Evolutionary conservation across 53 echinoderm and acorn worm genomes (phyloP).

Genomic region (Glandiceps talaboti): DNA sequence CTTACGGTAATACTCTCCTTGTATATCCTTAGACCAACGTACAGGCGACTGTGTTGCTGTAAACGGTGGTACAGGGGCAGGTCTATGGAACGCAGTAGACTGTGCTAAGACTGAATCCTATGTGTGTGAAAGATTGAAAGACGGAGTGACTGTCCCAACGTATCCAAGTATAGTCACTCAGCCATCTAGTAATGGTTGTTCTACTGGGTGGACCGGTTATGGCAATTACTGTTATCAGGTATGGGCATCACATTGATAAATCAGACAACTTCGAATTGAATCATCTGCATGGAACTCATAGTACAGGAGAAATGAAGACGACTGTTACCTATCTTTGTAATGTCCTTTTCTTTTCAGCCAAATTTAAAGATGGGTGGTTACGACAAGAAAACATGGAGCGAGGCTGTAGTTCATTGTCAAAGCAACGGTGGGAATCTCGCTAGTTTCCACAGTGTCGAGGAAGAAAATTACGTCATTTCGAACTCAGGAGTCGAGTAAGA

Average conservation of each 20-base stretch:
- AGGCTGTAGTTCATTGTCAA: slow-evolving; percentile 35
- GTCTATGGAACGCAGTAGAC: slow-evolving; percentile 56
- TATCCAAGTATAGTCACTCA: slow-evolving; percentile 34
- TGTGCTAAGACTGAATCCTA: slow-evolving; percentile 39
- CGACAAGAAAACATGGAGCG: slow-evolving; percentile 41
- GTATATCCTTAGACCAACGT: slow-evolving; percentile 31
- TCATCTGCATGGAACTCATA: too few relatives aligned
- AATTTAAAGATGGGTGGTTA: too few relatives aligned
- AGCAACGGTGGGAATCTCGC: slow-evolving; percentile 67
- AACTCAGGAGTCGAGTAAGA: slow-evolving; percentile 15
- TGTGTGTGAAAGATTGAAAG: slow-evolving; percentile 53
- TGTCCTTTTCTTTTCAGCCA: too few relatives aligned
- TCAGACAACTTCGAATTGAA: too few relatives aligned
- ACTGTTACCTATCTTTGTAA: too few relatives aligned
- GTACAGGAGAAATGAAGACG: too few relatives aligned
- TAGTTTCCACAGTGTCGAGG: slow-evolving; percentile 57
- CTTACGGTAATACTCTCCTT: too few relatives aligned
- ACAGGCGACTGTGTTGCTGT: slow-evolving; percentile 61
- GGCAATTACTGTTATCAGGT: slow-evolving; percentile 69
- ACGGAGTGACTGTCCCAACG: slow-evolving; percentile 52
- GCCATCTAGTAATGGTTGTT: slow-evolving; percentile 51
- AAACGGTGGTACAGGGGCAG: slow-evolving; percentile 43
- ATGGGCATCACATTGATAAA: too few relatives aligned
- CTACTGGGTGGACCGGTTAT: slow-evolving; percentile 69
- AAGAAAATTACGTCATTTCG: slow-evolving; percentile 41